These are phyloP conservation scores for Drosophila rhopaloa DNA, from an alignment of 1,140 invertebrate species.

Conservation along the genomic window DNA sequence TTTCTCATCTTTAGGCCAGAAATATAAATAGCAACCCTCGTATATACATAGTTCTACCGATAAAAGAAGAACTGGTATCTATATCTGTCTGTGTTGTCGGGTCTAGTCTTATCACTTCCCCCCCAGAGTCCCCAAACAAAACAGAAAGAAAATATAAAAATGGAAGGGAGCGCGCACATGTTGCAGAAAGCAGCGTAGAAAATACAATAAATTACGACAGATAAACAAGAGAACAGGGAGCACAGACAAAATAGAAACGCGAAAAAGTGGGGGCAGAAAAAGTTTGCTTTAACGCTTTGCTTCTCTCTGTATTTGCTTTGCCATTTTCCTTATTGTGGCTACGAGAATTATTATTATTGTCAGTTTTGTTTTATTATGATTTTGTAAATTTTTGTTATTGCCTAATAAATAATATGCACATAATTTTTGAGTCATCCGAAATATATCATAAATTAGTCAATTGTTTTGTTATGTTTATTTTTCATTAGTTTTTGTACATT, in stretches of 20 bases:
- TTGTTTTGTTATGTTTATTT: background rate
- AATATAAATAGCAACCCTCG: background rate
- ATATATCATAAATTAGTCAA: constrained; percentile 2
- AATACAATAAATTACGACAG: constrained; percentile 41
- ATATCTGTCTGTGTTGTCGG: constrained; percentile 24
- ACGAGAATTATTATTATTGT: constrained; percentile 10
- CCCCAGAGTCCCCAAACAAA: background rate
- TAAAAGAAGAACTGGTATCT: constrained; percentile 21
- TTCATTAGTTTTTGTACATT: no score
- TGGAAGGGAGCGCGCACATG: constrained; percentile 22
- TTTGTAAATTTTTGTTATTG: background rate
- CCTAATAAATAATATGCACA: constrained; percentile 19
- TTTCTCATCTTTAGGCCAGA: background rate
- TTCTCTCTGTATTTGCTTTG: constrained; percentile 6
- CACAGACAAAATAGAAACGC: constrained; percentile 22
- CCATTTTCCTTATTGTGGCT: background rate
- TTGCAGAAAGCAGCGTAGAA: constrained; percentile 37
- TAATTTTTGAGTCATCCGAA: constrained; percentile 11
- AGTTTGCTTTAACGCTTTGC: constrained; percentile 14
- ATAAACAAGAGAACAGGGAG: constrained; percentile 20
- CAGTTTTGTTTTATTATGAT: constrained; percentile 24
- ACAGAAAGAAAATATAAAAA: background rate
- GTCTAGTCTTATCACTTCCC: constrained; percentile 23
- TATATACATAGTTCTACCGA: constrained; percentile 5
- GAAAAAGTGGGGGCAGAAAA: background rate